phyloP scores from a whole-genome alignment of 2,888 invertebrate species.

The Papilio protenor region DNA sequence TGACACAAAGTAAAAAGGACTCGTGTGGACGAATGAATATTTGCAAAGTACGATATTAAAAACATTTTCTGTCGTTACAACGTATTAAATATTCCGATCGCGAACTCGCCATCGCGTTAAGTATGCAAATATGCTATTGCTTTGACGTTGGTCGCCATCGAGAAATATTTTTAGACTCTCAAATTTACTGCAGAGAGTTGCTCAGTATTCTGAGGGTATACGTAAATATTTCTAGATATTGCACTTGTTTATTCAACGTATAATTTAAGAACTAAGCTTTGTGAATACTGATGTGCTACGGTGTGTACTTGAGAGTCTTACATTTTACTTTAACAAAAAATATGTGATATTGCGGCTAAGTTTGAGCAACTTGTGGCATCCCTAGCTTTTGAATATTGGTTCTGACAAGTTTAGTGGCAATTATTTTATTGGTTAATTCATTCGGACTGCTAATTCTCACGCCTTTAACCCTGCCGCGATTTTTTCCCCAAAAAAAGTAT shows the following conservation, averaged over 20 bases:
- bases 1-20: not conserved
- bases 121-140: slow-evolving; percentile 67
- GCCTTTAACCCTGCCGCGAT: too few species aligned
- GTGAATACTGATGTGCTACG: slow-evolving; percentile 12
- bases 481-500: too few species aligned
- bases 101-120: slow-evolving; percentile 50
- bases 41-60: slow-evolving; percentile 27
- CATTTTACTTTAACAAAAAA: not conserved
- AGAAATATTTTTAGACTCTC: slow-evolving; percentile 52
- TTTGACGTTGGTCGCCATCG: slow-evolving; percentile 52
- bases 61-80: slow-evolving; percentile 8
- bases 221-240: slow-evolving; percentile 29
- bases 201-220: slow-evolving; percentile 37
- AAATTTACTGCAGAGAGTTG: slow-evolving; percentile 23
- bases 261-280: slow-evolving; percentile 12
- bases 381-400: too few species aligned
- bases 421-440: too few species aligned
- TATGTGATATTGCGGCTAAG: too few species aligned
- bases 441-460: too few species aligned
- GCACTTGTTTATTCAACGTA: slow-evolving; percentile 15
- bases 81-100: slow-evolving; percentile 50
- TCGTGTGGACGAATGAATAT: slow-evolving; percentile 1
- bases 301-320: not conserved
- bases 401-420: not conserved
- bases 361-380: not conserved